Evolutionary conservation across 2,797 vertebrate genomes (phyloP).

Genomic region (Eulemur rubriventer): DNA sequence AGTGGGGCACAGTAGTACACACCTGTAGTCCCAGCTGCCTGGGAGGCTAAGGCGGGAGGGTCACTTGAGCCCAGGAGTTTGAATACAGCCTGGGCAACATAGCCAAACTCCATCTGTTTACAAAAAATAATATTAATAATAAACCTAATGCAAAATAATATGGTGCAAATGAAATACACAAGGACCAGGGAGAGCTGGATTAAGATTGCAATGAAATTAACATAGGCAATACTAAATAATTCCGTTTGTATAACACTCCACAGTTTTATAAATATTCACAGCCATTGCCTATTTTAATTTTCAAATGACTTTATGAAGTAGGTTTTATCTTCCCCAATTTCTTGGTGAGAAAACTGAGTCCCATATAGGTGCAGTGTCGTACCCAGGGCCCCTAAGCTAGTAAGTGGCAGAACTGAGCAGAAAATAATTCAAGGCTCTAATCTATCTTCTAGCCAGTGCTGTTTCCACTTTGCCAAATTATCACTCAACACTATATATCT

Average conservation of each 20-base stretch:
- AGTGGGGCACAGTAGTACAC: not conserved
- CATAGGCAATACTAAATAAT: not conserved
- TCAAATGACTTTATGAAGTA: not conserved
- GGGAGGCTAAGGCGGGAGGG: not conserved
- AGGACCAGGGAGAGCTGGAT: not conserved
- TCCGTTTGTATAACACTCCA: not conserved
- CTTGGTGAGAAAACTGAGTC: not conserved
- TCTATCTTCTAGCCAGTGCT: not conserved
- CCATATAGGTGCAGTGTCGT: not conserved
- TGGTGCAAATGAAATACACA: not conserved
- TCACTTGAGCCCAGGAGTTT: not conserved
- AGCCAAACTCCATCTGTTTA: not conserved
- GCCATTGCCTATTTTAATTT: not conserved
- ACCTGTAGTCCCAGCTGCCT: too few species aligned
- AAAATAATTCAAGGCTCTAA: conserved; percentile 10
- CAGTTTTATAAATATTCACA: not conserved
- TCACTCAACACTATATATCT: not conserved
- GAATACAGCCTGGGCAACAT: not conserved
- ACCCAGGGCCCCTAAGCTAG: not conserved
- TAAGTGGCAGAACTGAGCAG: not conserved
- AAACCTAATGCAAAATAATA: not conserved
- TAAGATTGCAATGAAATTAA: not conserved
- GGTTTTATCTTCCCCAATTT: not conserved
- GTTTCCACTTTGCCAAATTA: not conserved
- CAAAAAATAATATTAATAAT: not conserved